phyloP scores from a whole-genome alignment of 1,140 invertebrate genomes.

The Drosophila sturtevanti region DNA sequence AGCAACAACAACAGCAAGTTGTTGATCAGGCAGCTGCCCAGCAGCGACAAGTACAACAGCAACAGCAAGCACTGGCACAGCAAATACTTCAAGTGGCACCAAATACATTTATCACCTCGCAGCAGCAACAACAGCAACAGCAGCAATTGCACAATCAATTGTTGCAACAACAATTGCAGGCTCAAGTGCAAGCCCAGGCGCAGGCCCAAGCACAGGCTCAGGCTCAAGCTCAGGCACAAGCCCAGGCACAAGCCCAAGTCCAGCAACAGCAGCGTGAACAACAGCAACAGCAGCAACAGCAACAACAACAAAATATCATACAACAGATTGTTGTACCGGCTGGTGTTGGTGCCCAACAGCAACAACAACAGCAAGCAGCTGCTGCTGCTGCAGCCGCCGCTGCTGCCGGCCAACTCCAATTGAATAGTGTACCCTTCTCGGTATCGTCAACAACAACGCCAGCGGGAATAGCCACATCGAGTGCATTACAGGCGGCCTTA shows the following conservation, averaged over 20 bases:
- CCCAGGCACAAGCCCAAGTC: constrained; percentile 41
- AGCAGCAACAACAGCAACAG: constrained; percentile 63
- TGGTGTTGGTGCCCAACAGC: constrained; percentile 71
- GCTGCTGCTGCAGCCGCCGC: constrained; percentile 30
- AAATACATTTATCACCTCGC: constrained; percentile 55
- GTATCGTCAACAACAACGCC: constrained; percentile 83
- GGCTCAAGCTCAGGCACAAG: constrained; percentile 50
- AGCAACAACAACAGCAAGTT: constrained; percentile 61
- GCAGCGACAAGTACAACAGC: constrained; percentile 57
- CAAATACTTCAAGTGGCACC: constrained; percentile 83
- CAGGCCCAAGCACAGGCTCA: constrained; percentile 45
- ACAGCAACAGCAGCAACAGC: constrained; percentile 74
- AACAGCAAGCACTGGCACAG: constrained; percentile 77
- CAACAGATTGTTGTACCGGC: constrained; percentile 73
- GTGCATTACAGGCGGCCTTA: constrained; percentile 61
- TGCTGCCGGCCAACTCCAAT: constrained; percentile 48
- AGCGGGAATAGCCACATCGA: constrained; percentile 75
- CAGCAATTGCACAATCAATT: constrained; percentile 75
- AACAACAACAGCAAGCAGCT: constrained; percentile 44
- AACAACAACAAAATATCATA: constrained; percentile 73
- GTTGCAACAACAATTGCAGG: constrained; percentile 80
- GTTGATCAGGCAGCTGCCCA: constrained; percentile 61
- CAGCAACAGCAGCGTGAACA: constrained; percentile 75
- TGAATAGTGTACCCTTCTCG: constrained; percentile 77
- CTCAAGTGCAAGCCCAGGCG: constrained; percentile 53